Conservation (phyloP, 2,888 invertebrate species). For the Parthenolecanium corni region DNA sequence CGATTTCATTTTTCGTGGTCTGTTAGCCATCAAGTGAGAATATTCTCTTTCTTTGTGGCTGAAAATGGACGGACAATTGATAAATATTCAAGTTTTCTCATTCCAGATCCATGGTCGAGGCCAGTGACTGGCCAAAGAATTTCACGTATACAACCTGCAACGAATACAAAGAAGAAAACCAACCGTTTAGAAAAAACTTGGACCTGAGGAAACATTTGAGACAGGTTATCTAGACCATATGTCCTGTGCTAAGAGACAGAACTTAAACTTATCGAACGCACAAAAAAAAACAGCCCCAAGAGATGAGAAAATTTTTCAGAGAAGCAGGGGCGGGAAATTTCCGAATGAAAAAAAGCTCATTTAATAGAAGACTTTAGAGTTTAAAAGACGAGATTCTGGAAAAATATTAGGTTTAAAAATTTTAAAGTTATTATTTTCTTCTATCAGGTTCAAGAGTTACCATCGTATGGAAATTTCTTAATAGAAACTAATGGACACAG, state of each 20-base stretch:
- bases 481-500: slow-evolving; percentile 57
- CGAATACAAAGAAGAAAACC: slow-evolving; percentile 63
- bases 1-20: slow-evolving; percentile 63
- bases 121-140: slow-evolving; percentile 56
- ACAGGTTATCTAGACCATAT: slow-evolving; percentile 44
- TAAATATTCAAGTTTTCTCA: background rate
- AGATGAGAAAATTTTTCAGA: slow-evolving; percentile 34
- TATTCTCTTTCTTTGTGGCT: background rate
- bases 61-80: background rate
- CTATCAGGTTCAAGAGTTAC: slow-evolving; percentile 43
- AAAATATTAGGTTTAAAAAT: too few relatives aligned
- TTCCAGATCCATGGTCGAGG: slow-evolving; percentile 43
- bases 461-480: slow-evolving; percentile 57
- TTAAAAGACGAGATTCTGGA: too few relatives aligned
- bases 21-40: slow-evolving; percentile 58
- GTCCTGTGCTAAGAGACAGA: too few relatives aligned
- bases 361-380: too few relatives aligned
- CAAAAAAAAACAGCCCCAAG: too few relatives aligned
- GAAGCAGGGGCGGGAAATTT: slow-evolving; percentile 34
- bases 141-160: slow-evolving; percentile 65
- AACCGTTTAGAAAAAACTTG: slow-evolving; percentile 54
- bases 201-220: slow-evolving; percentile 57
- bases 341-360: too few relatives aligned
- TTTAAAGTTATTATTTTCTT: background rate
- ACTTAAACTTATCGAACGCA: too few relatives aligned